Evolutionary conservation across 37 sponge, comb jelly and placozoan species (phyloP).

Genomic region (Beroe forskalii): DNA sequence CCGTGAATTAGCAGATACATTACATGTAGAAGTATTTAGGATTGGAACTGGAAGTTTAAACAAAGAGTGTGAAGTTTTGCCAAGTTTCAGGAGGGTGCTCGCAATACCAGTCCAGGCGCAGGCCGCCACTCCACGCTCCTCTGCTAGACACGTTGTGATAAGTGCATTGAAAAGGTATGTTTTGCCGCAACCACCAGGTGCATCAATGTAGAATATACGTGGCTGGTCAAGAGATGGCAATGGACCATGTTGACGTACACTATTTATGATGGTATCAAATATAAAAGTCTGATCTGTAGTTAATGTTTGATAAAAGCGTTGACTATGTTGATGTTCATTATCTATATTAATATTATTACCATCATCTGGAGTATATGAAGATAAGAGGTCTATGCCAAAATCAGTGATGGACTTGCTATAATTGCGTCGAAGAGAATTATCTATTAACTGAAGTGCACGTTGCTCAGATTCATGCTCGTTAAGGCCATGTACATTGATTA

Average conservation of each 20-base stretch:
- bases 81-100: too few relatives aligned
- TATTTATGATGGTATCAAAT: not conserved
- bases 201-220: not conserved
- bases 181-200: not conserved
- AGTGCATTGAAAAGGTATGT: too few relatives aligned
- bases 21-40: not conserved
- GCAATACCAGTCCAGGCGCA: too few relatives aligned
- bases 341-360: not conserved
- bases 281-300: constrained; percentile 4
- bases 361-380: not conserved
- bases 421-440: not conserved
- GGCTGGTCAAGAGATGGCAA: not conserved
- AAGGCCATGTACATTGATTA: not conserved
- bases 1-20: too few relatives aligned
- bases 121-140: too few relatives aligned
- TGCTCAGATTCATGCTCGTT: not conserved
- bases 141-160: not conserved
- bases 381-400: not conserved
- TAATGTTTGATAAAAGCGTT: not conserved
- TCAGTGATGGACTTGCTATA: not conserved
- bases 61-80: too few relatives aligned
- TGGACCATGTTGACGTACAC: too few relatives aligned
- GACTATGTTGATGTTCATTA: not conserved
- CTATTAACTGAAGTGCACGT: not conserved
- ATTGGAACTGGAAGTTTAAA: constrained; percentile 2